phyloP scores from a whole-genome alignment of 2,888 invertebrate genomes.

The Phaonia tiefii region DNA sequence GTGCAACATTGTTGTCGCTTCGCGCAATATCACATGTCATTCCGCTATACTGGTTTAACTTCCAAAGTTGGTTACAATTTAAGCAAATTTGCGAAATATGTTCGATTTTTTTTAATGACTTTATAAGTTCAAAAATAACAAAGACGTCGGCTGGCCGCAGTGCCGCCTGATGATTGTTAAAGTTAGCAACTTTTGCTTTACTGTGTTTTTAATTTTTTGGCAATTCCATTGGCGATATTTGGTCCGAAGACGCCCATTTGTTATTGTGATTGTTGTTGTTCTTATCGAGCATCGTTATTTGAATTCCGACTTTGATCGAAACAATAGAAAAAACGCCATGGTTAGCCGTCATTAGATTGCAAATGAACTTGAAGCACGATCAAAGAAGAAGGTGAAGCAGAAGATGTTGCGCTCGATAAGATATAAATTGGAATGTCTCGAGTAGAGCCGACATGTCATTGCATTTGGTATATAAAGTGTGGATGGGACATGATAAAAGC shows the following conservation, averaged over 20 bases:
- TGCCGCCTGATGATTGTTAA: no score
- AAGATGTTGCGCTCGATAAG: background rate
- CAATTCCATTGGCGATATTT: background rate
- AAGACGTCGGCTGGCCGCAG: background rate
- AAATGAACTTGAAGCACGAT: slow-evolving; percentile 40
- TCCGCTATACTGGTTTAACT: no score
- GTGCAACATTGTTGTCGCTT: no score
- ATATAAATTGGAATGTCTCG: background rate
- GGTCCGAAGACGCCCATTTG: no score
- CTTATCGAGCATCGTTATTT: background rate
- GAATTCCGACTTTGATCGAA: background rate
- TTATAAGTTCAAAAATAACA: background rate
- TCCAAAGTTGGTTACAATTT: background rate
- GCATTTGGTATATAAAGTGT: slow-evolving; percentile 46
- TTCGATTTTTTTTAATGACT: no score
- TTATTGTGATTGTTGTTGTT: slow-evolving; percentile 11
- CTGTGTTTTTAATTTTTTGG: slow-evolving; percentile 1
- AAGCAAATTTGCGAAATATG: slow-evolving; percentile 7
- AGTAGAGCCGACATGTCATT: no score
- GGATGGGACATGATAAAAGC: slow-evolving; percentile 2
- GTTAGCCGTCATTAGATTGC: slow-evolving; percentile 39
- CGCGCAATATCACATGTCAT: no score
- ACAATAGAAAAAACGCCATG: slow-evolving; percentile 30
- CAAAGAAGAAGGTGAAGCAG: background rate
- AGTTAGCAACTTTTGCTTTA: slow-evolving; percentile 9